These are phyloP conservation scores for Semotilus atromaculatus DNA, from an alignment of 2,797 vertebrate species.

Conservation along the genomic window DNA sequence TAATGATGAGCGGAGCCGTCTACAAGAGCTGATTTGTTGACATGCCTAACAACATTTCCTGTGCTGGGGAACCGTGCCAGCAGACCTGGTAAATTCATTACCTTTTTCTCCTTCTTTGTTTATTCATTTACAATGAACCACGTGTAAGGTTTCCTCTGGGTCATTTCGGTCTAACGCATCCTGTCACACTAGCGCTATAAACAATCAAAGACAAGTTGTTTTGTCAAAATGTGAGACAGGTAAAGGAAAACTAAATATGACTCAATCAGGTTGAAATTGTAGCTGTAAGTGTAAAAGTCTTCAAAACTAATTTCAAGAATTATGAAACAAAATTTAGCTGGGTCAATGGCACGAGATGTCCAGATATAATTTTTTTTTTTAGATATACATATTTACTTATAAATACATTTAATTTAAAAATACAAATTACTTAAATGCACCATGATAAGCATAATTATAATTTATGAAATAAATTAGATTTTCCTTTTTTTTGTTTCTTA, in stretches of 20 bases:
- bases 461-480: background rate
- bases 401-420: background rate
- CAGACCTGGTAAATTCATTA: slow-evolving; percentile 36
- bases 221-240: background rate
- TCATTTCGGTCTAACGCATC: background rate
- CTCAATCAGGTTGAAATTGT: slow-evolving; percentile 23
- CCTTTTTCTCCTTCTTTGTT: slow-evolving; percentile 1
- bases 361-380: too few relatives aligned
- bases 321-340: background rate
- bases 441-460: background rate
- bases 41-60: slow-evolving; percentile 52
- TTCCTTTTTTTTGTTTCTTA: too few relatives aligned
- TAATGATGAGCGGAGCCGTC: slow-evolving; percentile 55
- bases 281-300: background rate
- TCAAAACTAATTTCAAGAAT: too few relatives aligned
- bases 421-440: background rate
- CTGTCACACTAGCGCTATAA: background rate
- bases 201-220: background rate
- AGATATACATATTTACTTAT: too few relatives aligned
- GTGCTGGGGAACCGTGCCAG: slow-evolving; percentile 41
- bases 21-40: slow-evolving; percentile 59
- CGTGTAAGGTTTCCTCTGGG: slow-evolving; percentile 16
- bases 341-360: background rate
- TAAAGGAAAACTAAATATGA: background rate
- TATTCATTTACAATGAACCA: slow-evolving; percentile 37